Evolutionary conservation across 1,140 invertebrate genomes (phyloP).

Genomic region (Nixonia krombeini): DNA sequence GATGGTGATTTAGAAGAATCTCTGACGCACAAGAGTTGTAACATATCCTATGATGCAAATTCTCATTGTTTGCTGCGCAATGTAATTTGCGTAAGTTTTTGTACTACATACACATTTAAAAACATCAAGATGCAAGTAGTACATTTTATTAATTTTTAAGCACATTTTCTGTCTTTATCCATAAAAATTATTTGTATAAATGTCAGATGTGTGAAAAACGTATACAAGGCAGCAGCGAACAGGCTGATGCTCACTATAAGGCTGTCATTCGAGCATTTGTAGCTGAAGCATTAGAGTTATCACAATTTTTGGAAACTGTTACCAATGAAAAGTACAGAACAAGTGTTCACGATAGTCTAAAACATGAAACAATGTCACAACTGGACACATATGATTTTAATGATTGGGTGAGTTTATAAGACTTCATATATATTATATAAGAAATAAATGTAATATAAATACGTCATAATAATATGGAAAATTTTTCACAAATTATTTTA

Average conservation of each 20-base stretch:
- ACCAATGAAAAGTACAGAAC: slow-evolving; percentile 65
- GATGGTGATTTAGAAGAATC: slow-evolving; percentile 76
- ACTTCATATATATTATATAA: too few species aligned
- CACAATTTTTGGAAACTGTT: slow-evolving; percentile 90
- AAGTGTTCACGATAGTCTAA: slow-evolving; percentile 36
- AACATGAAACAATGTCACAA: slow-evolving; percentile 75
- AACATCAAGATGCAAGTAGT: too few species aligned
- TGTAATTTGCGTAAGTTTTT: slow-evolving; percentile 16
- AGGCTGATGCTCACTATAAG: slow-evolving; percentile 87
- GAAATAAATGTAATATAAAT: too few species aligned
- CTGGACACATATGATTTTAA: slow-evolving; percentile 85
- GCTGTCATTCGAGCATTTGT: slow-evolving; percentile 93
- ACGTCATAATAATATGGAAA: too few species aligned
- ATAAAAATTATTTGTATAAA: too few species aligned
- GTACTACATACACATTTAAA: background rate
- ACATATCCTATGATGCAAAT: too few species aligned
- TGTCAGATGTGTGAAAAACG: slow-evolving; percentile 79
- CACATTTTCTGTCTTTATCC: too few species aligned
- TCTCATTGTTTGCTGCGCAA: slow-evolving; percentile 28
- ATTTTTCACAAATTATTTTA: too few species aligned
- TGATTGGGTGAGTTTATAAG: slow-evolving; percentile 82
- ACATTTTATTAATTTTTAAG: too few species aligned
- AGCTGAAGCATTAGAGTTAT: slow-evolving; percentile 89
- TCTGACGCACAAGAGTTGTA: slow-evolving; percentile 35
- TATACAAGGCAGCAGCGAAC: slow-evolving; percentile 72